phyloP scores from a whole-genome alignment of 2,113 vertebrate species.

The Cervus canadensis region DNA sequence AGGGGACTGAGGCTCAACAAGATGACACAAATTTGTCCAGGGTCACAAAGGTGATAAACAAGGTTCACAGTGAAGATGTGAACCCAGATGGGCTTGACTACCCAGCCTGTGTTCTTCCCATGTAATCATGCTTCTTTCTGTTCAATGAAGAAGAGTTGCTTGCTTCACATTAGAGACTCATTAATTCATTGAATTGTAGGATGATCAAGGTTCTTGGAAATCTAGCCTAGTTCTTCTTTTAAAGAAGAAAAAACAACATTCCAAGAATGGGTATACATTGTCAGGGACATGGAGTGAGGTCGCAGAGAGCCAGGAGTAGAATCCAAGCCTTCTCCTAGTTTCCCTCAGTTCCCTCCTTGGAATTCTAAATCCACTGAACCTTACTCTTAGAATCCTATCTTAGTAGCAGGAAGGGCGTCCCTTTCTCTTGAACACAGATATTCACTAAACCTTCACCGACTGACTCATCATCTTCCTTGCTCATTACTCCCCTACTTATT shows the following conservation, averaged over 20 bases:
- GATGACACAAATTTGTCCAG: too few species aligned
- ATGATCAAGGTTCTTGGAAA: neutral
- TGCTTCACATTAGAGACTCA: neutral
- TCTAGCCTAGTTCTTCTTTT: neutral
- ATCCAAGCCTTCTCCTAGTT: neutral
- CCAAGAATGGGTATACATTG: neutral
- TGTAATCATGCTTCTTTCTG: neutral
- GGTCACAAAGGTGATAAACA: too few species aligned
- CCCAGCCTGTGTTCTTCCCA: neutral
- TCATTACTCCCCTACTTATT: neutral
- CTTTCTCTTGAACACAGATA: neutral
- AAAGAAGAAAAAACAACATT: neutral
- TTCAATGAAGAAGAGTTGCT: neutral
- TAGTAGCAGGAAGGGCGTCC: neutral
- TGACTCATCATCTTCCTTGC: neutral
- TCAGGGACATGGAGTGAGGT: neutral
- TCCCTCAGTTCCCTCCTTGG: neutral
- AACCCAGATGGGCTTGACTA: neutral
- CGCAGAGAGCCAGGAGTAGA: neutral
- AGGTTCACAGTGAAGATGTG: neutral
- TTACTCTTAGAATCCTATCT: neutral
- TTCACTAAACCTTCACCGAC: neutral
- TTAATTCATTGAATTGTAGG: neutral
- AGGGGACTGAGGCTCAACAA: neutral
- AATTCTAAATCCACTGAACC: neutral